Evolutionary conservation across 2,888 invertebrate species (phyloP).

Genomic region (Eremobia ochroleuca): DNA sequence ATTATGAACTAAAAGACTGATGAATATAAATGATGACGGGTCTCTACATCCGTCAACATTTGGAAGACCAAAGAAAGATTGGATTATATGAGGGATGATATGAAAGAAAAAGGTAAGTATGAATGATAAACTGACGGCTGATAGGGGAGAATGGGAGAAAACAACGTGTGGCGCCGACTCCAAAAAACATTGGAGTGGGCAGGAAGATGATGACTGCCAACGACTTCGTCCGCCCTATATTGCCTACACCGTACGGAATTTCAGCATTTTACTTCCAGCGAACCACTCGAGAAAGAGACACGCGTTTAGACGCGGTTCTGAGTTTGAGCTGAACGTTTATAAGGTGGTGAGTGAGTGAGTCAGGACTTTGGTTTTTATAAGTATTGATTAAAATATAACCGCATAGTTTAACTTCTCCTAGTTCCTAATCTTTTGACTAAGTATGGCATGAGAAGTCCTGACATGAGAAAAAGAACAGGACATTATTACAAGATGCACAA

Average conservation of each 20-base stretch:
- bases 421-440: neutral
- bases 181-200: neutral
- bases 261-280: neutral
- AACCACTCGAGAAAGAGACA: neutral
- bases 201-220: neutral
- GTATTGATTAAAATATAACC: neutral
- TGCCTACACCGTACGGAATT: neutral
- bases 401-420: neutral
- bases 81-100: neutral
- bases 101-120: neutral
- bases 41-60: too few species aligned
- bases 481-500: neutral
- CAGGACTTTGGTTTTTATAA: neutral
- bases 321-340: neutral
- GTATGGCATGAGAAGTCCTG: neutral
- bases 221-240: neutral
- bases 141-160: neutral
- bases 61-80: neutral
- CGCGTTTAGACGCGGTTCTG: neutral
- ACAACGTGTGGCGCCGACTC: neutral
- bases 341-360: neutral
- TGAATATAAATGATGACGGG: neutral
- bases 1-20: neutral
- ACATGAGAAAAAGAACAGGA: neutral
- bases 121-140: neutral